Conservation (phyloP, 2,888 invertebrate genomes). For the Rambutsinella grinnellia region DNA sequence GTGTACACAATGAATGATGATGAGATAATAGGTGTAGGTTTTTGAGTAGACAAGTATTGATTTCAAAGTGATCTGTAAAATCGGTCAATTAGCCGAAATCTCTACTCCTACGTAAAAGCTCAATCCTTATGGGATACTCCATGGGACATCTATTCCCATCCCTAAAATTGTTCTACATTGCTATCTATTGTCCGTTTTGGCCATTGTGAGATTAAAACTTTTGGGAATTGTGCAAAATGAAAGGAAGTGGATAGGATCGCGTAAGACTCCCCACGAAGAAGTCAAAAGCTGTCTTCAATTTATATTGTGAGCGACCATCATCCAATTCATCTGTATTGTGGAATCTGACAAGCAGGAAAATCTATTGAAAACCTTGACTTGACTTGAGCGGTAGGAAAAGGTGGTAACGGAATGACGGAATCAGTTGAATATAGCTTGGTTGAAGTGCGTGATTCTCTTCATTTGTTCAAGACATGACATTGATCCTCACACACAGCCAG, state of each 20-base stretch:
- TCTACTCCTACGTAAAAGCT: slow-evolving; percentile 17
- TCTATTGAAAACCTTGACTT: slow-evolving; percentile 31
- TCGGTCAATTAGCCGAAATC: slow-evolving; percentile 9
- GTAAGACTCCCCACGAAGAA: slow-evolving; percentile 45
- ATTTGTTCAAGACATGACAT: slow-evolving; percentile 27
- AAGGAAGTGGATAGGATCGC: slow-evolving; percentile 21
- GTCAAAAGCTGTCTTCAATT: slow-evolving; percentile 35
- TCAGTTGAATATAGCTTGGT: too few relatives aligned
- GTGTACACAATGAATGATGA: too few relatives aligned
- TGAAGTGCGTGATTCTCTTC: slow-evolving; percentile 6
- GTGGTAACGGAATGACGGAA: slow-evolving; percentile 50
- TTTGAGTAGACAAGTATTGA: neutral
- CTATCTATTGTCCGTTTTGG: neutral
- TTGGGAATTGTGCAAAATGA: slow-evolving; percentile 40
- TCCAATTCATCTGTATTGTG: slow-evolving; percentile 27
- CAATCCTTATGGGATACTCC: slow-evolving; percentile 2
- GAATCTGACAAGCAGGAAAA: slow-evolving; percentile 45
- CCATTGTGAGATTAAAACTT: neutral
- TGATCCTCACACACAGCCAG: too few relatives aligned
- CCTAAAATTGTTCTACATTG: neutral
- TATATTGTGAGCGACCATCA: slow-evolving; percentile 35
- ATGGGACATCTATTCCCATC: neutral
- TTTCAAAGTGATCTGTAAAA: neutral
- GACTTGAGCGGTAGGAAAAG: slow-evolving; percentile 24
- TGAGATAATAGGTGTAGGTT: too few relatives aligned